phyloP scores from a whole-genome alignment of 2,113 vertebrate species.

The Bagarius yarrelli region DNA sequence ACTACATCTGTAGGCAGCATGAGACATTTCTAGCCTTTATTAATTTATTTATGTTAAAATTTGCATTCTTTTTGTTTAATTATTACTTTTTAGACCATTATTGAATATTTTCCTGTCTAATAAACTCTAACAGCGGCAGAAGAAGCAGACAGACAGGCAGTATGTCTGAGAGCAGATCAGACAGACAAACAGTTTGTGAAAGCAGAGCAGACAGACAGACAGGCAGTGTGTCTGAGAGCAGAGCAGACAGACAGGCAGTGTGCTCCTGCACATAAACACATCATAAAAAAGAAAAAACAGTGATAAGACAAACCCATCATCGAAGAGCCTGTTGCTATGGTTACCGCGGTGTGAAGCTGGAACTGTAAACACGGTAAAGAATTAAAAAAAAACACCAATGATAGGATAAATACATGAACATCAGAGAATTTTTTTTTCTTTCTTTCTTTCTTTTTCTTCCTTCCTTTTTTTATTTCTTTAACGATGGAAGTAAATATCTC shows the following conservation, averaged over 20 bases:
- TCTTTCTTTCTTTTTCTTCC: neutral
- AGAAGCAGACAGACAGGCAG: neutral
- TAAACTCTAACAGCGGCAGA: no score
- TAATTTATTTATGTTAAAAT: neutral
- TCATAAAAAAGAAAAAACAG: neutral
- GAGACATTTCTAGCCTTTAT: neutral
- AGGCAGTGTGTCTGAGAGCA: neutral
- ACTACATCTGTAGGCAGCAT: neutral
- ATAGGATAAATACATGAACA: neutral
- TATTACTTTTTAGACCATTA: neutral
- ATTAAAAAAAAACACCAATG: slow-evolving; percentile 5
- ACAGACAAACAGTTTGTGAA: neutral
- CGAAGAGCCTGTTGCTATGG: slow-evolving; percentile 36
- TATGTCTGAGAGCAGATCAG: neutral
- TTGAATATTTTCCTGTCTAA: neutral
- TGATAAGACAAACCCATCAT: neutral
- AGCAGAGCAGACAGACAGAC: no score
- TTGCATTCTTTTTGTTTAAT: neutral
- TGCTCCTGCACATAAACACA: neutral
- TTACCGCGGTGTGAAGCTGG: slow-evolving; percentile 34
- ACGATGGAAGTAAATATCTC: neutral
- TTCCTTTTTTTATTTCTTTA: neutral
- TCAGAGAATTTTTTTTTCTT: neutral
- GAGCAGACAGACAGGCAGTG: neutral
- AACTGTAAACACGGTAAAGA: slow-evolving; percentile 21